Conservation (phyloP, 2,888 invertebrate genomes). For the Lutraria lutraria region DNA sequence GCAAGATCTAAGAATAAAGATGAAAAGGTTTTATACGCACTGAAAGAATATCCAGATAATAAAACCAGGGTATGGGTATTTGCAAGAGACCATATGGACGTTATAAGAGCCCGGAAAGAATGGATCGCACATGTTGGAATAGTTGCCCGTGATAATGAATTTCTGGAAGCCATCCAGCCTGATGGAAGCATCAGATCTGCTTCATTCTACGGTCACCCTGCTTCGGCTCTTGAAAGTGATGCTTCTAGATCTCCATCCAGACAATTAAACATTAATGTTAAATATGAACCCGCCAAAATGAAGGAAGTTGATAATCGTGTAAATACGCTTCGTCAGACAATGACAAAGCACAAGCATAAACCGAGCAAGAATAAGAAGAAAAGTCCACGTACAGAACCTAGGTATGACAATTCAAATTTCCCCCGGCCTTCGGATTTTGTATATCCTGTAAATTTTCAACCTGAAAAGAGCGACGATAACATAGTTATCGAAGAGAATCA, state of each 20-base stretch:
- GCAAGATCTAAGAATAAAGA: slow-evolving; percentile 57
- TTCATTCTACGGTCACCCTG: slow-evolving; percentile 52
- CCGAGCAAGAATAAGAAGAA: not conserved
- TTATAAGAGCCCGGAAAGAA: slow-evolving; percentile 59
- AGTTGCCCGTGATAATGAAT: slow-evolving; percentile 59
- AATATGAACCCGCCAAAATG: too few species aligned
- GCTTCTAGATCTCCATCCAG: slow-evolving; percentile 16
- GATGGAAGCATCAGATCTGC: slow-evolving; percentile 46
- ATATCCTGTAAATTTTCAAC: slow-evolving; percentile 49
- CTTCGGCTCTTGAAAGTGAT: slow-evolving; percentile 51
- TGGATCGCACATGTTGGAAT: slow-evolving; percentile 66
- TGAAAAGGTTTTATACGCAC: slow-evolving; percentile 59
- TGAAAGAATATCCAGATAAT: slow-evolving; percentile 62
- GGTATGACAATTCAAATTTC: slow-evolving; percentile 60
- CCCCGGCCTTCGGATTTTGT: slow-evolving; percentile 62
- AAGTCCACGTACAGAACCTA: slow-evolving; percentile 35
- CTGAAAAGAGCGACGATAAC: not conserved
- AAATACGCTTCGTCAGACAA: slow-evolving; percentile 4
- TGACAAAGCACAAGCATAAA: not conserved
- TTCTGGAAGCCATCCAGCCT: slow-evolving; percentile 25
- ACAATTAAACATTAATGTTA: not conserved
- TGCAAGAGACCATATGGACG: slow-evolving; percentile 59
- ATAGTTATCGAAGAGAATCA: not conserved
- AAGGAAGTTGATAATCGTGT: not conserved
- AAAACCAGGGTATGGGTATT: slow-evolving; percentile 66